Percentiles rank a stretch among this genome's conserved stretches.
Conservation (phyloP, 1,140 invertebrate genomes). For the Elymnias hypermnestra region DNA sequence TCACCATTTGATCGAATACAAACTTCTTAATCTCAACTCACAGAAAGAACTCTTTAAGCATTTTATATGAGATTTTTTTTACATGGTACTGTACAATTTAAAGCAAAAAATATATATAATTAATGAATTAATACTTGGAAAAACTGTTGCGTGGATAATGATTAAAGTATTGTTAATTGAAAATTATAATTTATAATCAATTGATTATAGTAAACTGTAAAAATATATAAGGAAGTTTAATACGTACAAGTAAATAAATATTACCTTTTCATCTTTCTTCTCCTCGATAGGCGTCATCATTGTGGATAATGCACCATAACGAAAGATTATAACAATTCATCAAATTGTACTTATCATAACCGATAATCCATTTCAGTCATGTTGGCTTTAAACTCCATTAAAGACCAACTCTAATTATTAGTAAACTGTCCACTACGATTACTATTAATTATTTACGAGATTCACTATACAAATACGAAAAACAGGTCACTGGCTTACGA, state of each 20-base stretch:
- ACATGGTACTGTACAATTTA: too few relatives aligned
- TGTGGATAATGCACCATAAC: slow-evolving; percentile 60
- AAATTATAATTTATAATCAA: too few relatives aligned
- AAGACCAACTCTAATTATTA: slow-evolving; percentile 17
- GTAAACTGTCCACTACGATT: slow-evolving; percentile 21
- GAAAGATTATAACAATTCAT: slow-evolving; percentile 24
- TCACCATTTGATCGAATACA: too few relatives aligned
- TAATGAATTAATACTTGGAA: too few relatives aligned
- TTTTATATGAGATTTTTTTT: too few relatives aligned
- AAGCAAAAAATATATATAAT: too few relatives aligned
- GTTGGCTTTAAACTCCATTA: not conserved
- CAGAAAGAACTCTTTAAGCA: too few relatives aligned
- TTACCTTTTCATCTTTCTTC: slow-evolving; percentile 70
- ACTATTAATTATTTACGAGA: slow-evolving; percentile 65
- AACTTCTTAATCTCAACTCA: too few relatives aligned
- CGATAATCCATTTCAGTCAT: slow-evolving; percentile 11
- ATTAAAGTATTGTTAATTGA: too few relatives aligned
- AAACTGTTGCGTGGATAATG: too few relatives aligned
- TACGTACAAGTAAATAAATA: slow-evolving; percentile 82
- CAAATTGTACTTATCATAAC: slow-evolving; percentile 9
- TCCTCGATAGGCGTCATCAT: slow-evolving; percentile 72
- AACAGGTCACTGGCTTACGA: slow-evolving; percentile 65
- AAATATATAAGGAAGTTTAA: too few relatives aligned
- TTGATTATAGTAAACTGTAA: too few relatives aligned
- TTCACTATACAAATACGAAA: slow-evolving; percentile 57